These are phyloP conservation scores for Eriocheir sinensis DNA, from an alignment of 1,140 invertebrate genomes.

Conservation along the genomic window DNA sequence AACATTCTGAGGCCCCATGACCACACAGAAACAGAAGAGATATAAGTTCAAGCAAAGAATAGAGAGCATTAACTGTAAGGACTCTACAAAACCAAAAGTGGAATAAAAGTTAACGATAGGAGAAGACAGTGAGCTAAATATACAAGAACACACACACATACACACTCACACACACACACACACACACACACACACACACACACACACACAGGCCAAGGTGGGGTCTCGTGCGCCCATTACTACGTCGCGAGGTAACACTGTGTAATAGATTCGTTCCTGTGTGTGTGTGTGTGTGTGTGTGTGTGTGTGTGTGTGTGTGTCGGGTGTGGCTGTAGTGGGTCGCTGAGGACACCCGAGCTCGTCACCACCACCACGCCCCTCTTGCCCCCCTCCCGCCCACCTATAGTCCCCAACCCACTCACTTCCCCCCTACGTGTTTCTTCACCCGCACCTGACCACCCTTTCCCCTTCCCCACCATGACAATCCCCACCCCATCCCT, in stretches of 20 bases:
- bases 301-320: neutral
- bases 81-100: too few relatives aligned
- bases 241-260: too few relatives aligned
- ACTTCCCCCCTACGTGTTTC: neutral
- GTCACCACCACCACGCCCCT: neutral
- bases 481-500: neutral
- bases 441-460: neutral
- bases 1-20: too few relatives aligned
- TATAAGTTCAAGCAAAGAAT: too few relatives aligned
- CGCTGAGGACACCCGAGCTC: conserved; percentile 38
- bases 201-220: too few relatives aligned
- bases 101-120: too few relatives aligned
- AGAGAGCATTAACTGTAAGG: too few relatives aligned
- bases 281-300: neutral
- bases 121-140: too few relatives aligned
- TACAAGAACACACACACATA: conserved; percentile 16
- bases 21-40: too few relatives aligned
- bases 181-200: neutral
- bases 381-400: neutral
- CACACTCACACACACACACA: neutral
- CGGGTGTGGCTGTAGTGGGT: conserved; percentile 26
- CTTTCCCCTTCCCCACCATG: neutral
- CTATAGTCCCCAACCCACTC: neutral
- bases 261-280: neutral
- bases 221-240: too few relatives aligned